These are phyloP conservation scores for Cyanoramphus novaezelandiae DNA, from an alignment of 2,113 vertebrate species.

Conservation along the genomic window DNA sequence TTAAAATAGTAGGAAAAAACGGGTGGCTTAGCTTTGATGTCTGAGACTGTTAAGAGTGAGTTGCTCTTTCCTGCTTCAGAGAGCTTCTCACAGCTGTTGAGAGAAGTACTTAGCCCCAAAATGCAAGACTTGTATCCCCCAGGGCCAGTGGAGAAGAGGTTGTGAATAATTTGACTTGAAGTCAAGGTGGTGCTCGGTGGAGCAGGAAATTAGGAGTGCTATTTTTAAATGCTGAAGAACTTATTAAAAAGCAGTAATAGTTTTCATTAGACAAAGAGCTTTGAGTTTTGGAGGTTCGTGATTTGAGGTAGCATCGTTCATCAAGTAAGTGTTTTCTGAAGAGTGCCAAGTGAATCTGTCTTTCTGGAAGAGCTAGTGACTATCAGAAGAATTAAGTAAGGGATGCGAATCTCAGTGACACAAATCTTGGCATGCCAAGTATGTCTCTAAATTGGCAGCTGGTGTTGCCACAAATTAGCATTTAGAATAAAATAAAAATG, in stretches of 20 bases:
- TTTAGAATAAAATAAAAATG: slow-evolving; percentile 55
- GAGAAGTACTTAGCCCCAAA: slow-evolving; percentile 63
- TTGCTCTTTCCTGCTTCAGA: slow-evolving; percentile 40
- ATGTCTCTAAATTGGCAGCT: slow-evolving; percentile 44
- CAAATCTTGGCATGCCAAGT: slow-evolving; percentile 40
- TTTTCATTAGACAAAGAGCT: slow-evolving; percentile 62
- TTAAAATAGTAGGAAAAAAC: neutral
- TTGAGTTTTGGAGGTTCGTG: neutral
- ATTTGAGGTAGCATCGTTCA: slow-evolving; percentile 25
- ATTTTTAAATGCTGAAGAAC: slow-evolving; percentile 66
- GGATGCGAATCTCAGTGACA: neutral
- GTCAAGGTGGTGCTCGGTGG: slow-evolving; percentile 71
- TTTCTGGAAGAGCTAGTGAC: slow-evolving; percentile 38
- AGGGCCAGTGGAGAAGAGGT: slow-evolving; percentile 52
- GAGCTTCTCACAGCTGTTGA: slow-evolving; percentile 61
- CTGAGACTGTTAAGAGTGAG: slow-evolving; percentile 30
- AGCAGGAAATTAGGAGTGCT: slow-evolving; percentile 74
- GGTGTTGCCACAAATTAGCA: slow-evolving; percentile 61
- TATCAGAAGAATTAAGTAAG: slow-evolving; percentile 47
- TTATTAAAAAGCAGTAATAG: slow-evolving; percentile 70
- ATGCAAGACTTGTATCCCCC: slow-evolving; percentile 45
- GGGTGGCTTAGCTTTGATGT: slow-evolving; percentile 4
- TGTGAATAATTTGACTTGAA: slow-evolving; percentile 75
- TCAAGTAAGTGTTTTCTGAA: slow-evolving; percentile 43
- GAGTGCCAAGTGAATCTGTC: slow-evolving; percentile 36